Percentiles rank a stretch among this genome's conserved stretches.
Evolutionary conservation across 1,140 invertebrate species (phyloP).

Genomic region (Latrodectus geometricus): DNA sequence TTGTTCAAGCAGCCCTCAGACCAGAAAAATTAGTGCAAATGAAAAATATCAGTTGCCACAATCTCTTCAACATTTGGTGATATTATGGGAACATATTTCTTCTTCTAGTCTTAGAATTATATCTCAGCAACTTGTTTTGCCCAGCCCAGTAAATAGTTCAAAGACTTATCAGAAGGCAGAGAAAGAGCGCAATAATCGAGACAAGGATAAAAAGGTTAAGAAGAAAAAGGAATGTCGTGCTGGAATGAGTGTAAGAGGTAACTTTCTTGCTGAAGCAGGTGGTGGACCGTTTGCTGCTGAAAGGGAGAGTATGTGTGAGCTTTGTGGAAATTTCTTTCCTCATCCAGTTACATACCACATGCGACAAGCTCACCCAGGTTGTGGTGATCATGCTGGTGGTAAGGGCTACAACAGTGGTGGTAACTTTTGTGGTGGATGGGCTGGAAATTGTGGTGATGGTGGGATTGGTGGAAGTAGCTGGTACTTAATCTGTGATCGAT

Average conservation of each 20-base stretch:
- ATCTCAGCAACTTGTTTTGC: constrained; percentile 73
- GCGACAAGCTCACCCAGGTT: constrained; percentile 88
- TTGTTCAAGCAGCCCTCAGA: background rate
- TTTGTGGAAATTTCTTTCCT: constrained; percentile 82
- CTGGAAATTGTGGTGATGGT: constrained; percentile 88
- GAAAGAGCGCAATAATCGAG: constrained; percentile 66
- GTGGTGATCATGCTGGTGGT: constrained; percentile 85
- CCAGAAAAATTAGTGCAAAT: constrained; percentile 14
- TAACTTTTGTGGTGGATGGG: constrained; percentile 87
- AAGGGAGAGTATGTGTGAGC: constrained; percentile 83
- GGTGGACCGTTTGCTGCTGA: constrained; percentile 65
- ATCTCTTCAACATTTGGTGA: constrained; percentile 79
- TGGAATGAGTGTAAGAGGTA: constrained; percentile 65
- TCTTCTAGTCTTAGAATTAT: constrained; percentile 77
- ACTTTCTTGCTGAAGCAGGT: constrained; percentile 68
- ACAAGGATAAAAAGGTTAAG: constrained; percentile 67
- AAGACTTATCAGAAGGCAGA: constrained; percentile 70
- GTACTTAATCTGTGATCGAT: constrained; percentile 92
- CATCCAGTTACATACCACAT: constrained; percentile 92
- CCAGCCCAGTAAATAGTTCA: constrained; percentile 62
- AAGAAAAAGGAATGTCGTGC: constrained; percentile 69
- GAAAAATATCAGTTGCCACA: constrained; percentile 76
- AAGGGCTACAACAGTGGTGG: constrained; percentile 90
- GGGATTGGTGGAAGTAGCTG: constrained; percentile 85
- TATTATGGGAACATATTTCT: constrained; percentile 89